Evolutionary conservation across 1,140 invertebrate species (phyloP), one percentile per base, ranked within the genome.

Genomic region (Whitmania pigra): DNA sequence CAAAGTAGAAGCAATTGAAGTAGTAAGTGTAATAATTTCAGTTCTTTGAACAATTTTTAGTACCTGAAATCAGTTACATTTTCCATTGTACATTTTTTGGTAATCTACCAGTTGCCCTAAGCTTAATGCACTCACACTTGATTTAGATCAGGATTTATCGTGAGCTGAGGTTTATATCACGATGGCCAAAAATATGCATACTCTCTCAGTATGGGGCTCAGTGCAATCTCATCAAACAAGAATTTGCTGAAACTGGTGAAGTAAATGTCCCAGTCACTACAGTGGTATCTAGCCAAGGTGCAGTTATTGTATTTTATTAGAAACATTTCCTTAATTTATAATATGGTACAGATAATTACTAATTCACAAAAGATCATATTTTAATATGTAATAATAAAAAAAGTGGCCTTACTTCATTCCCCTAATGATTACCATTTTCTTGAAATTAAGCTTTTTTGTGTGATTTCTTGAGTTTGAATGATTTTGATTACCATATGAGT

Each of bases 1-100:
- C 69, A 66, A 67, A n/a, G 66, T 57, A 18, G 79, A 80, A 74
- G 75, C 75, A 17, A 68, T 77, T 11, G 73, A 78, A 70, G 77
- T 77, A 73, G 79, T 80, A 73, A 75, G 73, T 75, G 20, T 25
- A 63, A 18, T 17, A 36, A 60, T 40, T n/a, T 20, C n/a, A 20
- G 13, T 71, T 53, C 40, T 22, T 3, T 4, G 49, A 27, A n/a
- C n/a, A 31, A 4, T n/a, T 22, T n/a, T 57, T 17, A 36, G 54
- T 25, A 5, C 5, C 9, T 57, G 9, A 5, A 36, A 36, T 36
- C 31, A 36, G 31, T 36, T 36, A 36, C 6, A 36, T 36, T 36
- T 36, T 36, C 31, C 2, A 6, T 36, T 36, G 6, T 36, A 36
- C 6, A 3, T 36, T 3, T 36, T 36, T 6, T 36, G 6, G 31